A percentile compares a stretch with the other conserved stretches of the same genome.
Conservation (phyloP, 23 tunicate species). For the Clavelina lepadiformis region DNA sequence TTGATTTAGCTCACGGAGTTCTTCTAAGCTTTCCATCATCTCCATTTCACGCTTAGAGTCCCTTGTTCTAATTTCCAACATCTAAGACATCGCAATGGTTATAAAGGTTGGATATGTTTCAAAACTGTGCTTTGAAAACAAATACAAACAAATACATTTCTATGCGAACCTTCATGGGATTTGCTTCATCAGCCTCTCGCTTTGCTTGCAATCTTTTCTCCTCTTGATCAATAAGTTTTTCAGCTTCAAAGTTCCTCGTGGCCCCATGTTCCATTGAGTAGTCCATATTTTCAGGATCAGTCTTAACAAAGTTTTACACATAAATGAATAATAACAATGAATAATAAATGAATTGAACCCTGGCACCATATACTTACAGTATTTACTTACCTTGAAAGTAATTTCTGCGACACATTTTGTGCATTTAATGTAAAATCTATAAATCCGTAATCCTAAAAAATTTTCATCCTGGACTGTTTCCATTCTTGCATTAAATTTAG, state of each 20-base stretch:
- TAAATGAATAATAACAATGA: too few relatives aligned
- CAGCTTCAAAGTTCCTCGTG: slow-evolving; percentile 98
- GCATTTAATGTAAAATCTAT: slow-evolving; percentile 97
- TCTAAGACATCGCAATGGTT: slow-evolving; percentile 13
- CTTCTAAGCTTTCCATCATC: slow-evolving; percentile 93
- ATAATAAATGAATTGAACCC: neutral
- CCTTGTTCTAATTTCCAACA: slow-evolving; percentile 91
- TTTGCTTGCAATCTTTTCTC: slow-evolving; percentile 70
- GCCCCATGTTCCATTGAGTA: slow-evolving; percentile 98
- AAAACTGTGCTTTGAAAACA: neutral
- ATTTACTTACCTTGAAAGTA: slow-evolving; percentile 58
- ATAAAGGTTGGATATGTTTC: neutral
- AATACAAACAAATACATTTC: neutral
- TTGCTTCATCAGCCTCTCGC: slow-evolving; percentile 88
- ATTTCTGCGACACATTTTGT: slow-evolving; percentile 98
- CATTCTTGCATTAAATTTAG: slow-evolving; percentile 97
- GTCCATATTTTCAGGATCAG: slow-evolving; percentile 84
- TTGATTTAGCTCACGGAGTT: slow-evolving; percentile 78
- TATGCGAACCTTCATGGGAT: slow-evolving; percentile 77
- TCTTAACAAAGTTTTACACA: too few relatives aligned
- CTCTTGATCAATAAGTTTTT: slow-evolving; percentile 77
- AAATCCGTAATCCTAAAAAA: slow-evolving; percentile 84
- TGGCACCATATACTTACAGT: neutral
- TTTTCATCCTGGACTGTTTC: slow-evolving; percentile 94
- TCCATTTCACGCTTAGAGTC: slow-evolving; percentile 98